Base-by-base conservation (phyloP, 2,797 vertebrate genomes). In the Carduelis carduelis region DNA sequence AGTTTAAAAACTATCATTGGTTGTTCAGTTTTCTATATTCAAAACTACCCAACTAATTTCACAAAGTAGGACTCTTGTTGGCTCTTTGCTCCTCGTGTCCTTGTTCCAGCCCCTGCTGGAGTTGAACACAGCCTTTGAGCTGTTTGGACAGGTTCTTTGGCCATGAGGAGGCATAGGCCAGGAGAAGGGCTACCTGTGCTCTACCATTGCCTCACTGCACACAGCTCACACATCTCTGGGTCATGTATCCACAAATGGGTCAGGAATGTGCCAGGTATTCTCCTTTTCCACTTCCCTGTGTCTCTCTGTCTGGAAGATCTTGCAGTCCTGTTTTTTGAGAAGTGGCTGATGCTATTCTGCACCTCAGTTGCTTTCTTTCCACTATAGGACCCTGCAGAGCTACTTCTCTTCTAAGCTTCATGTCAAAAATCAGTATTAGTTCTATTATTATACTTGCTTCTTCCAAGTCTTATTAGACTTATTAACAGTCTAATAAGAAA, bases 381-480 rank as follows among this genome's bases (percentile, higher is more conserved):
- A 11, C 34, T 30, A 57, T 8, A 83, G 41, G n/a, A 56, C 16
- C 13, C 24, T 83, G 65, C n/a, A 66, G 50, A 68, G 53, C 61
- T 53, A 12, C 57, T 53, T 30, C 46, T 66, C 41, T 66, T 72
- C 35, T 49, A n/a, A 66, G 37, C 22, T 60, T 86, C 22, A 6
- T 23, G 24, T 39, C 49, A 83, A 83, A 89, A 80, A 24, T 43
- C 60, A 37, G 8, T 32, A n/a, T 35, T 56, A 47, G 19, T 75
- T 43, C 86, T 80, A 52, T 28, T 83, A 39, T 74, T 83, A 78
- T 43, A 41, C 32, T 84, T 81, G 43, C 39, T 74, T 90, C 57
- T 80, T 87, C 53, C 84, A 76, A 87, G 43, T 21, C 23, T 83
- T 94, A 52, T 64, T 89, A 34, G n/a, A n/a, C n/a, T n/a, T n/a